Evolutionary conservation across 1,140 invertebrate species (phyloP), one percentile per base, ranked within the genome.

Genomic region (Rhyzopertha dominica): DNA sequence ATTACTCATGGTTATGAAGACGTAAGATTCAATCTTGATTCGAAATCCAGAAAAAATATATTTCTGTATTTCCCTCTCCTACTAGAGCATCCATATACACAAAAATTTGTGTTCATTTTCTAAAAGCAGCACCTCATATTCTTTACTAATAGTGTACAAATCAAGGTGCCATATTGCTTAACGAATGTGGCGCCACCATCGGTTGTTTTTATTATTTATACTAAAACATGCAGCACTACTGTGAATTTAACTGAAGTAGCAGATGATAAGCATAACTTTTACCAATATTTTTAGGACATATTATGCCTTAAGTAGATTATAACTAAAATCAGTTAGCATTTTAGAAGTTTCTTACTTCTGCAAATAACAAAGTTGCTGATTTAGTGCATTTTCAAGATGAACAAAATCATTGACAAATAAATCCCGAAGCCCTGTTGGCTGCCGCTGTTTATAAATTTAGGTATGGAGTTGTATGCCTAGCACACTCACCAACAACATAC

Each of bases 311-410:
- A 23, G 17, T 23, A 36, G 20, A 12, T 36, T 23, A 36, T 36
- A 36, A 23, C 34, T 23, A 36, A 36, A 18, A 36, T 36, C 34
- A 36, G n/a, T 36, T 23, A 12, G n/a, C 18, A 36, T 12, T 20
- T 5, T 32, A 18, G n/a, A 19, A 5, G 24, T 36, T 5, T 4
- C 13, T 4, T 36, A 9, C 12, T 20, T 19, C 32, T 34, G 18
- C 14, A 8, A 16, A 18, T 26, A 26, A 26, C n/a, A 8, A 7
- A 26, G 7, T n/a, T 26, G 7, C 24, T 8, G 12, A 5, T 5
- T 30, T 10, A 13, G 12, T n/a, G 5, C 17, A 5, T 12, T 12
- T 5, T 16, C n/a, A n/a, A n/a, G n/a, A n/a, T n/a, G n/a, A n/a
- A n/a, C n/a, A n/a, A n/a, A n/a, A n/a, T n/a, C n/a, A n/a, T n/a